Evolutionary conservation across 1,140 invertebrate genomes (phyloP), one percentile per base, ranked within the genome.

Genomic region (Drosophila pruinosa): DNA sequence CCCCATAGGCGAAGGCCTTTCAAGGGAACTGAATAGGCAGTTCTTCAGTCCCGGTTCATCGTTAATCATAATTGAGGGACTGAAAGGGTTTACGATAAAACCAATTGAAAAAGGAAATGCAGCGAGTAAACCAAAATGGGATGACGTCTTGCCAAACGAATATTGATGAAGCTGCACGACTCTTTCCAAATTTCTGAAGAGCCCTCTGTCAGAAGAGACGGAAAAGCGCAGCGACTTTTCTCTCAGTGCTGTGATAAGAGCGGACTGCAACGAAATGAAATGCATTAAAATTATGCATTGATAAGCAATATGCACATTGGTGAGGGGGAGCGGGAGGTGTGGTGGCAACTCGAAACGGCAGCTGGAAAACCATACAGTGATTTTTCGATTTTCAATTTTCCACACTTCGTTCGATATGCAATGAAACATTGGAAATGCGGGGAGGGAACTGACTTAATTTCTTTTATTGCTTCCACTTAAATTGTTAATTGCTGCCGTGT

Each of bases 61-160:
- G 81, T 85, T 86, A 86, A 85, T 85, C 81, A 85, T 85, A 74
- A 86, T 86, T 81, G 73, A 73, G 62, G 45, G 38, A 41, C 53
- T 57, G 48, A 86, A 80, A 72, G 77, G 77, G 73, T 77, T 76
- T 7, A 47, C 47, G 34, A 74, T 67, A 68, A 72, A 72, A 65
- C 28, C 63, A 75, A 72, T 75, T 62, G 61, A 61, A 70, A 54
- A 56, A 15, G 62, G 62, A 74, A 57, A 64, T 45, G 28, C 57
- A 43, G 36, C 26, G 34, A 6, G 26, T 12, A 68, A 61, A 47
- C 41, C 21, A 41, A 45, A 24, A 21, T 61, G 58, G 34, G 24
- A 39, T 43, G 14, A 34, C 28, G 48, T 24, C 19, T 43, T 21
- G 21, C 41, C 31, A 63, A 48, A 69, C 48, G 36, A 71, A 43